phyloP scores from a whole-genome alignment of 2,888 invertebrate genomes.

The Coremacera marginata region DNA sequence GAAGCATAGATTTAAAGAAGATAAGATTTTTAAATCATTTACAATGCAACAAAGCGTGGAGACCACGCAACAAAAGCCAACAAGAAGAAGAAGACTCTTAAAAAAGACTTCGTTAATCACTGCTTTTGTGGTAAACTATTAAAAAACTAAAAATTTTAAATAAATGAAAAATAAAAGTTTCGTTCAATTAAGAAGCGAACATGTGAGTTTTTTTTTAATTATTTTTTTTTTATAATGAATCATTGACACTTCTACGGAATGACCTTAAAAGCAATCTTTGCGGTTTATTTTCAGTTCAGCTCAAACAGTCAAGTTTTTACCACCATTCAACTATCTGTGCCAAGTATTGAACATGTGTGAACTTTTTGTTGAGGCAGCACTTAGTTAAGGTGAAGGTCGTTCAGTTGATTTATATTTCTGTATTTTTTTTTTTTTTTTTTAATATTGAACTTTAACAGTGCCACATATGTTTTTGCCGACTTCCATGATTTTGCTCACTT shows the following conservation, averaged over 20 bases:
- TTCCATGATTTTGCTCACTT: too few relatives aligned
- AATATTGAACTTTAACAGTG: background rate
- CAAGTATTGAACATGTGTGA: background rate
- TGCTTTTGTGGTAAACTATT: background rate
- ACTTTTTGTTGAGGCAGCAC: background rate
- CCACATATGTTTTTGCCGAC: too few relatives aligned
- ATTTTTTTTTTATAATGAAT: background rate
- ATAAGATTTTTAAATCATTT: background rate
- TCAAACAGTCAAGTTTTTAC: background rate
- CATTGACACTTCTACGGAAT: constrained; percentile 1
- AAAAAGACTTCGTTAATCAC: too few relatives aligned
- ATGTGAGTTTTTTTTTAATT: background rate
- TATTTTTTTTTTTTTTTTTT: background rate
- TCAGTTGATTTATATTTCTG: background rate
- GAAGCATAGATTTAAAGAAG: background rate
- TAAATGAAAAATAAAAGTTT: too few relatives aligned
- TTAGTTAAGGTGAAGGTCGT: constrained; percentile 17
- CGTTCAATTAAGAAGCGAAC: too few relatives aligned
- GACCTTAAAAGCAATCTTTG: background rate
- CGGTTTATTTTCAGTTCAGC: background rate
- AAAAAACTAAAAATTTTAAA: too few relatives aligned
- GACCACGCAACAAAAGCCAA: background rate
- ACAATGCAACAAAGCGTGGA: background rate
- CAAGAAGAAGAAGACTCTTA: too few relatives aligned
- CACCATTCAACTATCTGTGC: background rate